Conservation (phyloP, 2,797 vertebrate species). For the Poecile montanus region DNA sequence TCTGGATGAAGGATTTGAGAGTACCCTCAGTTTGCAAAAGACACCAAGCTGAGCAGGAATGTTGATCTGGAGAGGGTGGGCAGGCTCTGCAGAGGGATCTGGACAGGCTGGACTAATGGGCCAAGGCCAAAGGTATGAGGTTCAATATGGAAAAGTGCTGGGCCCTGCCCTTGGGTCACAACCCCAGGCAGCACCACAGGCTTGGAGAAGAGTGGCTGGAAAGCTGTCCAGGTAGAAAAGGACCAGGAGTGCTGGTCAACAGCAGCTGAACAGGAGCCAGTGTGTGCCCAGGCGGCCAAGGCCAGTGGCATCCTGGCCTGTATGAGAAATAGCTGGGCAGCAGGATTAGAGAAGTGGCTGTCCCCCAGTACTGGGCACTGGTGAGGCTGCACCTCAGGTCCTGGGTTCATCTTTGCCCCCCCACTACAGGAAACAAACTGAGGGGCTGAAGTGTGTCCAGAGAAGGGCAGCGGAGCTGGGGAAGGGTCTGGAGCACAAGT, state of each 20-base stretch:
- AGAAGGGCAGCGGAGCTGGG: not conserved
- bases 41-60: not conserved
- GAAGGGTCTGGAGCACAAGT: not conserved
- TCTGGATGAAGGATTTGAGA: not conserved
- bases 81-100: not conserved
- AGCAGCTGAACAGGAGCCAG: not conserved
- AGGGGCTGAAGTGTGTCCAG: not conserved
- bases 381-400: not conserved
- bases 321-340: not conserved
- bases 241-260: not conserved
- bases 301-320: not conserved
- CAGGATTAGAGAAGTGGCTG: not conserved
- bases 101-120: not conserved
- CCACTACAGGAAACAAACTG: not conserved
- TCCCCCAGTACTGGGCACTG: not conserved
- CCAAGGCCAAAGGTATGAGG: accelerated
- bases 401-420: not conserved
- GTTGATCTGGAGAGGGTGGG: not conserved
- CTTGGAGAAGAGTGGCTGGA: not conserved
- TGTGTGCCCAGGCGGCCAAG: not conserved
- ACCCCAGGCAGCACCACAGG: not conserved
- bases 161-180: not conserved
- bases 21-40: not conserved
- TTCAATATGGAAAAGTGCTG: not conserved
- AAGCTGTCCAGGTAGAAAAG: not conserved